These are phyloP conservation scores for Fragum fragum DNA, from an alignment of 2,888 invertebrate species.

Conservation along the genomic window DNA sequence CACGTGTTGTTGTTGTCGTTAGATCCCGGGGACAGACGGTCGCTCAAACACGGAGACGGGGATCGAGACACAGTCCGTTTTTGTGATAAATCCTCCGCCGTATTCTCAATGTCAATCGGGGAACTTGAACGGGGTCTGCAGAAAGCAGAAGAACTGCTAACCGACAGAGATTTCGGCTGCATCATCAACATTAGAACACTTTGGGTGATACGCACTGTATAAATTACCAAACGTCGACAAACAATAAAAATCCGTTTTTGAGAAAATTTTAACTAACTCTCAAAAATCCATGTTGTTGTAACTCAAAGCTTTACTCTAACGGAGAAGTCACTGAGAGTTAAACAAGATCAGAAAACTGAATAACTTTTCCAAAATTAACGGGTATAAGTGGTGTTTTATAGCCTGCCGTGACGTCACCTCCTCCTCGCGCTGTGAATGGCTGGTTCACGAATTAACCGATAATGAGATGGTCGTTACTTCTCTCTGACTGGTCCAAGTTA, in stretches of 20 bases:
- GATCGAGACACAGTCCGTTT: conserved; percentile 19
- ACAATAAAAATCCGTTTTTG: background rate
- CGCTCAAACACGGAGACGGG: conserved; percentile 53
- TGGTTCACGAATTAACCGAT: conserved; percentile 70
- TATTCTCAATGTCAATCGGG: conserved; percentile 60
- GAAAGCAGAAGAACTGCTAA: conserved; percentile 64
- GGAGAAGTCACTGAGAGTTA: conserved; percentile 12
- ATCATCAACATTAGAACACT: conserved; percentile 32
- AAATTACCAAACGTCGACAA: background rate
- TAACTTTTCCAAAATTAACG: conserved; percentile 43
- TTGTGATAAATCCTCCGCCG: conserved; percentile 59
- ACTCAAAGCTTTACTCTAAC: background rate
- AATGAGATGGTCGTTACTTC: conserved; percentile 70
- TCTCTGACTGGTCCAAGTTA: conserved; percentile 62
- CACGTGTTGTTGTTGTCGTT: conserved; percentile 47
- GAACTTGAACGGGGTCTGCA: conserved; percentile 56
- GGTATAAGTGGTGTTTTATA: conserved; percentile 47
- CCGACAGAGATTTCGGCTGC: conserved; percentile 59
- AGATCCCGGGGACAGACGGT: conserved; percentile 56
- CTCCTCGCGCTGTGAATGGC: conserved; percentile 56
- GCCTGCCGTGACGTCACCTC: conserved; percentile 71
- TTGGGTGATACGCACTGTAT: background rate
- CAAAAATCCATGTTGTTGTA: background rate
- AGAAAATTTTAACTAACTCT: background rate
- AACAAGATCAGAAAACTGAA: conserved; percentile 35